Evolutionary conservation across 2,113 vertebrate species (phyloP).

Genomic region (Ctenodactylus gundi): DNA sequence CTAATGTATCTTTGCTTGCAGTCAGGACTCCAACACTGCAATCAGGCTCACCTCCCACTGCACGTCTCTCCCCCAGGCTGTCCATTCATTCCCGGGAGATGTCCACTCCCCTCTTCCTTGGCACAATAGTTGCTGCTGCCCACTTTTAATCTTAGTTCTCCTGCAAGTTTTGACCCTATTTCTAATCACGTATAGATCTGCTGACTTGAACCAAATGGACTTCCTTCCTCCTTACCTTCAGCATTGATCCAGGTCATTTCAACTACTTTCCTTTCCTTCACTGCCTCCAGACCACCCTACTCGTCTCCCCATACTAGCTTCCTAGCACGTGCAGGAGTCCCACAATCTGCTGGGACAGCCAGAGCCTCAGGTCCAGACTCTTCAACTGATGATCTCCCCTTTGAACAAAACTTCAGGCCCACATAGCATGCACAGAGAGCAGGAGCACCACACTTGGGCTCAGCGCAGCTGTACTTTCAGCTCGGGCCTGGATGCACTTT

Average conservation of each 20-base stretch:
- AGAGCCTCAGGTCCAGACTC: neutral
- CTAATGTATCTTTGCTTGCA: neutral
- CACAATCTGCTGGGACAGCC: neutral
- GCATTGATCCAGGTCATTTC: neutral
- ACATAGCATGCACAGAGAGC: neutral
- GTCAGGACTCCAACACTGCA: neutral
- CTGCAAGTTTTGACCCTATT: neutral
- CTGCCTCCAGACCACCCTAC: neutral
- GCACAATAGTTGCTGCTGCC: neutral
- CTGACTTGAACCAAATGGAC: neutral
- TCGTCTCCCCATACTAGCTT: neutral
- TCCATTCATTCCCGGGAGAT: accelerated
- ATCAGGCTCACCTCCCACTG: neutral
- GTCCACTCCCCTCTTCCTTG: neutral
- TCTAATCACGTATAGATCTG: neutral
- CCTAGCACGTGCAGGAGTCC: neutral
- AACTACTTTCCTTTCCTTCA: neutral
- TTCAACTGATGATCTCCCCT: neutral
- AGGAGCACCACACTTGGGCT: neutral
- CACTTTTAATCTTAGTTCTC: neutral
- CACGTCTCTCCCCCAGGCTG: neutral
- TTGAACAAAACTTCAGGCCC: neutral
- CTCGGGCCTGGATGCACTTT: neutral
- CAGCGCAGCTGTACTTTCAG: neutral
- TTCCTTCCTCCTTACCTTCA: neutral